Evolutionary conservation across 2,888 invertebrate genomes (phyloP).

Genomic region (Tiliacea citrago): DNA sequence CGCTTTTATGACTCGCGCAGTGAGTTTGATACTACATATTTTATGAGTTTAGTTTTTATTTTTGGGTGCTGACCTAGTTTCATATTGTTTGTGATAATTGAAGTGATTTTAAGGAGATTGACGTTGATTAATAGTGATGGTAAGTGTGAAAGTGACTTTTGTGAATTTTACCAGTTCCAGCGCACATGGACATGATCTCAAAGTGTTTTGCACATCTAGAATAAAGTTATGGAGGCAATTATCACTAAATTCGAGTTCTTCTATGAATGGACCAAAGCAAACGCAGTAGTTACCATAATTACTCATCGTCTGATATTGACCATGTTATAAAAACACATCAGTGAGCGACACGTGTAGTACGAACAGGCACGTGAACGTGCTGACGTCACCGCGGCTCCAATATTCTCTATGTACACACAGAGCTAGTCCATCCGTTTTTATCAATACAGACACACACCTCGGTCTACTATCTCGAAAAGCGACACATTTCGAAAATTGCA

Average conservation of each 20-base stretch:
- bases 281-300: constrained; percentile 24
- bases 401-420: constrained; percentile 49
- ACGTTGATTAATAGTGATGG: constrained; percentile 29
- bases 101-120: constrained; percentile 14
- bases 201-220: background rate
- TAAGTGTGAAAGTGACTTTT: background rate
- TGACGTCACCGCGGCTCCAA: constrained; percentile 52
- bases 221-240: background rate
- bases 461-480: constrained; percentile 22
- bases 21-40: constrained; percentile 35
- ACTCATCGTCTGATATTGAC: constrained; percentile 45
- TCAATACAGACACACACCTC: constrained; percentile 58
- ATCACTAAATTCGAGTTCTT: background rate
- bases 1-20: constrained; percentile 49
- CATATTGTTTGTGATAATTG: constrained; percentile 25
- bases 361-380: constrained; percentile 26
- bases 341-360: constrained; percentile 24
- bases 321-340: constrained; percentile 46
- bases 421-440: constrained; percentile 46
- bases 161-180: background rate
- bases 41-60: constrained; percentile 54
- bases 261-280: background rate
- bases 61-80: constrained; percentile 52
- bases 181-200: background rate
- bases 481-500: constrained; percentile 29